Percentiles rank a stretch among this genome's conserved stretches.
Evolutionary conservation across 2,888 invertebrate genomes (phyloP).

Genomic region (Eumacrocentrus americanus): DNA sequence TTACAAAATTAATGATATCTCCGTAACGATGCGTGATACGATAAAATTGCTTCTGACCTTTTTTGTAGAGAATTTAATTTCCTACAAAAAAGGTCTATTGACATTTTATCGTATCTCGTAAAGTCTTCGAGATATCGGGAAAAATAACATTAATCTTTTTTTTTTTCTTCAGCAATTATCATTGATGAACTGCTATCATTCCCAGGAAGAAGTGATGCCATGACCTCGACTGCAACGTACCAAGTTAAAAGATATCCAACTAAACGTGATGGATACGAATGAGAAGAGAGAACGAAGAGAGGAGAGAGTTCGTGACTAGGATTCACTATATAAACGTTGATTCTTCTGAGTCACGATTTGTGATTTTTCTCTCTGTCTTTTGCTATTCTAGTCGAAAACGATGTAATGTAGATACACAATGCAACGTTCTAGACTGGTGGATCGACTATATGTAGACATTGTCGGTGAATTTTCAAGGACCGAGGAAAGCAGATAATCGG

Average conservation of each 20-base stretch:
- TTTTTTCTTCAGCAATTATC: no score
- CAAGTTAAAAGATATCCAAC: neutral
- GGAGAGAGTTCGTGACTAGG: slow-evolving; percentile 5
- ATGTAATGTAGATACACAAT: slow-evolving; percentile 5
- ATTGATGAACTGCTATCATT: no score
- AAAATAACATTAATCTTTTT: no score
- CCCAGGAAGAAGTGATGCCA: no score
- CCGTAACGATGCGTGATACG: no score
- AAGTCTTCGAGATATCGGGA: no score
- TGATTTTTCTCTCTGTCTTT: neutral
- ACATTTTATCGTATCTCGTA: no score
- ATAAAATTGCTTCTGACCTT: no score
- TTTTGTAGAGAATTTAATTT: no score
- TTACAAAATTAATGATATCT: no score
- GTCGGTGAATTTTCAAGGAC: slow-evolving; percentile 12
- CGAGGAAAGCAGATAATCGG: slow-evolving; percentile 12
- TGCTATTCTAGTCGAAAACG: neutral
- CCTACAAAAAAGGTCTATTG: no score
- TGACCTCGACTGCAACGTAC: neutral
- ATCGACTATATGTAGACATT: slow-evolving; percentile 8
- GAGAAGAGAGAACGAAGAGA: neutral
- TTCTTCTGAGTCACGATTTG: slow-evolving; percentile 17
- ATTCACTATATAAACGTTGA: slow-evolving; percentile 13
- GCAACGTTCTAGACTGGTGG: slow-evolving; percentile 7
- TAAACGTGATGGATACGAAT: slow-evolving; percentile 5